Percentiles rank a stretch among this genome's conserved stretches.
Evolutionary conservation across 2,797 vertebrate genomes (phyloP).

Genomic region (Sebastes iracundus): DNA sequence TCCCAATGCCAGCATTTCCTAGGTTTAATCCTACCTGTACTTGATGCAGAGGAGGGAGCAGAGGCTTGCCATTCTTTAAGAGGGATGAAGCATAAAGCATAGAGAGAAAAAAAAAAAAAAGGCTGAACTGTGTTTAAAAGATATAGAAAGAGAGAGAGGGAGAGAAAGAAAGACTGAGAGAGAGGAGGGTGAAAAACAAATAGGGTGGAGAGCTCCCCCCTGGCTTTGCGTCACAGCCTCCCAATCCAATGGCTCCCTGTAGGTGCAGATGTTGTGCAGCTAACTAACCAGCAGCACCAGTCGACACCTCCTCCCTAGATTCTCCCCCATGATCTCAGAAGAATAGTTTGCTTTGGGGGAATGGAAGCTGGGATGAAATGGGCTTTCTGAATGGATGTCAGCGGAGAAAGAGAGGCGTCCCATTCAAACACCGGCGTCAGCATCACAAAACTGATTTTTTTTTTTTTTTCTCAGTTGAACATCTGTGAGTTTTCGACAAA

Average conservation of each 20-base stretch:
- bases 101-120: constrained; percentile 66
- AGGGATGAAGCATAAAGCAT: constrained; percentile 69
- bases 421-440: constrained; percentile 6
- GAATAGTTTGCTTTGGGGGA: constrained; percentile 64
- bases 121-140: constrained; percentile 79
- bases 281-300: constrained; percentile 85
- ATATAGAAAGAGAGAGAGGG: constrained; percentile 33
- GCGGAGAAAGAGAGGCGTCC: not conserved
- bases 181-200: constrained; percentile 43
- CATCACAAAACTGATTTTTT: not conserved
- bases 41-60: constrained; percentile 97
- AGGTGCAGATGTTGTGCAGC: constrained; percentile 85
- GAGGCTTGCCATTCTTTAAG: constrained; percentile 91
- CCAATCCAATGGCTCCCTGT: constrained; percentile 86
- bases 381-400: constrained; percentile 20
- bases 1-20: constrained; percentile 20
- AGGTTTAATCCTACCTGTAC: constrained; percentile 90
- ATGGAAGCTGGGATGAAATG: constrained; percentile 46
- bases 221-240: constrained; percentile 61
- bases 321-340: constrained; percentile 53
- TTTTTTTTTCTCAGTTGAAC: constrained; percentile 47
- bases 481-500: constrained; percentile 70
- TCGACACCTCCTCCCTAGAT: constrained; percentile 72
- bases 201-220: constrained; percentile 61
- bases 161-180: not conserved